Conservation (phyloP, 2,113 vertebrate species). For the Chionis minor region DNA sequence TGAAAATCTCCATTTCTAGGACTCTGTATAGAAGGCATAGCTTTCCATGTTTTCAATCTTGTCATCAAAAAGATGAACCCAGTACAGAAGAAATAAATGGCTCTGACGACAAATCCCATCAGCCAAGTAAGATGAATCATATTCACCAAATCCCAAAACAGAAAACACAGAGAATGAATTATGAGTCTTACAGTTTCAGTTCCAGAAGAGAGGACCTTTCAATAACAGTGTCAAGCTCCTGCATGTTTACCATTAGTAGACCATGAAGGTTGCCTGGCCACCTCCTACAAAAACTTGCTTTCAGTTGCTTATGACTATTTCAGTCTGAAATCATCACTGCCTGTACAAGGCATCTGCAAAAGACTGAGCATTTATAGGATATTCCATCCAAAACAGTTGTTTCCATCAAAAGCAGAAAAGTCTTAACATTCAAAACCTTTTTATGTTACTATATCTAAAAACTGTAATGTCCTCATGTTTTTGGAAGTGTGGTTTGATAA, state of each 20-base stretch:
- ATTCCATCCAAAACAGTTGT: neutral
- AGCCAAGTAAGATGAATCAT: neutral
- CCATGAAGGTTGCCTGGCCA: neutral
- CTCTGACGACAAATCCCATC: fast-evolving
- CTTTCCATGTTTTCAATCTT: neutral
- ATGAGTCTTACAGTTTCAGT: neutral
- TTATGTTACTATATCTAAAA: neutral
- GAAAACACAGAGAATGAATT: neutral
- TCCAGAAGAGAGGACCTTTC: neutral
- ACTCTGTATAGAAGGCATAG: neutral
- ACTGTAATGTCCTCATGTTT: neutral
- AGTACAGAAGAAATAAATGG: neutral
- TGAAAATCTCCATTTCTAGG: neutral
- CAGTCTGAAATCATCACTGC: neutral
- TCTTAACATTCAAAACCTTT: neutral
- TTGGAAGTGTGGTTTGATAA: neutral
- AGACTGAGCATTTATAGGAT: neutral
- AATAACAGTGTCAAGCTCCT: neutral
- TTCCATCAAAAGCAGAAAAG: neutral
- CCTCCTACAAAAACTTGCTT: neutral
- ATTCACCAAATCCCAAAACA: neutral
- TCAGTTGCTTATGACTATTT: neutral
- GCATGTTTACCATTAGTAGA: neutral
- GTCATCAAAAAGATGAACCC: neutral
- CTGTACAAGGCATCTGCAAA: neutral